These are phyloP conservation scores for Platerodrilus igneus DNA, from an alignment of 2,888 invertebrate species.

Conservation along the genomic window DNA sequence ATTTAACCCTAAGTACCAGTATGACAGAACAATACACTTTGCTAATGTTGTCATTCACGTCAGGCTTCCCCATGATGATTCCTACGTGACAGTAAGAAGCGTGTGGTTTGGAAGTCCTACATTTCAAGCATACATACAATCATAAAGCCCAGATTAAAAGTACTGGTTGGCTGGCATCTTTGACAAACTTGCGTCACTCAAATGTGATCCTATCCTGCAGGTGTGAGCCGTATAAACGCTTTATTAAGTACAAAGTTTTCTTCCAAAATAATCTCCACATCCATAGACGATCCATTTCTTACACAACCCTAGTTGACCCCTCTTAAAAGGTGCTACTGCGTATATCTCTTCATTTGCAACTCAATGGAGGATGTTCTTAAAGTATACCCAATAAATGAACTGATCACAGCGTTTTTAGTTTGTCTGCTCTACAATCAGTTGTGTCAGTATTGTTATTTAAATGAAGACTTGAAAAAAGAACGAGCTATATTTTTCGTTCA, in stretches of 20 bases:
- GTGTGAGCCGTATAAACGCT: conserved; percentile 16
- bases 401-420: conserved; percentile 21
- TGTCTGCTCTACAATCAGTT: conserved; percentile 6
- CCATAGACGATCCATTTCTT: conserved; percentile 6
- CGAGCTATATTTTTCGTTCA: too few species aligned
- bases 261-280: conserved; percentile 8
- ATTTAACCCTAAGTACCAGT: too few species aligned
- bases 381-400: conserved; percentile 20
- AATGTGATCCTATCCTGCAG: conserved; percentile 20
- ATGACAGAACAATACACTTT: too few species aligned
- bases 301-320: conserved; percentile 4
- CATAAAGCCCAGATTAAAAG: conserved; percentile 18
- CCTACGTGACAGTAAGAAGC: conserved; percentile 19
- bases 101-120: conserved; percentile 18
- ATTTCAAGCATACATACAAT: conserved; percentile 18
- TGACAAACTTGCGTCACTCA: conserved; percentile 21
- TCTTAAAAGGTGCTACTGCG: conserved; percentile 21
- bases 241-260: conserved; percentile 5
- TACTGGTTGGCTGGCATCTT: conserved; percentile 18
- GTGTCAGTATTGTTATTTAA: not conserved
- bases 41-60: too few species aligned
- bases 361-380: conserved; percentile 18
- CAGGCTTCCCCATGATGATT: too few species aligned
- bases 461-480: too few species aligned
- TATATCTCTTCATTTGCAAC: conserved; percentile 20